phyloP scores from a whole-genome alignment of 2,888 invertebrate species.

The Thecophora atra region DNA sequence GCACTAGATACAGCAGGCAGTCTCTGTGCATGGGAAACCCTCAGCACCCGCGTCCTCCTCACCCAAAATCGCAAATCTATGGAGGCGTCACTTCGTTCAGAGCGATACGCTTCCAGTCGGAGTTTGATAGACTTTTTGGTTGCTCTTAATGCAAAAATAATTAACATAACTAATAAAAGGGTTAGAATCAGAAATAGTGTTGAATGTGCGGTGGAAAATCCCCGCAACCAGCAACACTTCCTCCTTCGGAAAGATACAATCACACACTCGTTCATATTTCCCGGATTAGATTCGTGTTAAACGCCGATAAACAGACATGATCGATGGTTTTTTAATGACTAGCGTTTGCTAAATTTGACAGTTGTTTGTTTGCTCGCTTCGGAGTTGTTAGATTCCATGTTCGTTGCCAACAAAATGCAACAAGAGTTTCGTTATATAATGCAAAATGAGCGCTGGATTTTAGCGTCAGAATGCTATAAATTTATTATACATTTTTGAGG shows the following conservation, averaged over 20 bases:
- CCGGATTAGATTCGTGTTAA: constrained; percentile 7
- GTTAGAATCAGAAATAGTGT: background rate
- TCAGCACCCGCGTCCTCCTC: background rate
- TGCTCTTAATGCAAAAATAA: constrained; percentile 44
- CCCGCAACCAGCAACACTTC: background rate
- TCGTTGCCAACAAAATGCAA: background rate
- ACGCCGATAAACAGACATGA: constrained; percentile 30
- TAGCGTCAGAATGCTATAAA: background rate
- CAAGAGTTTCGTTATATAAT: constrained; percentile 3
- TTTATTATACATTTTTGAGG: background rate
- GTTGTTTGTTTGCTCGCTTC: constrained; percentile 1
- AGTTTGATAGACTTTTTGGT: constrained; percentile 32
- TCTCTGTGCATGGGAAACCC: too few species aligned
- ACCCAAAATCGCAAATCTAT: constrained; percentile 35
- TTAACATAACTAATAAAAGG: constrained; percentile 32
- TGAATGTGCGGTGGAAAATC: background rate
- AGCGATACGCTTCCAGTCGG: constrained; percentile 3
- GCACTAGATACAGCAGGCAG: too few species aligned
- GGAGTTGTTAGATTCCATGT: background rate
- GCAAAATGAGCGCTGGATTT: background rate
- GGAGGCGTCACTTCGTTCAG: constrained; percentile 1
- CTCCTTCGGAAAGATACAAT: background rate
- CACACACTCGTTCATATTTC: background rate
- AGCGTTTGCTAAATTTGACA: constrained; percentile 21
- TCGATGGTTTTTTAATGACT: constrained; percentile 39